Evolutionary conservation across 92 coral and sea anemone genomes (phyloP).

Genomic region (Chrysogorgia sp.): DNA sequence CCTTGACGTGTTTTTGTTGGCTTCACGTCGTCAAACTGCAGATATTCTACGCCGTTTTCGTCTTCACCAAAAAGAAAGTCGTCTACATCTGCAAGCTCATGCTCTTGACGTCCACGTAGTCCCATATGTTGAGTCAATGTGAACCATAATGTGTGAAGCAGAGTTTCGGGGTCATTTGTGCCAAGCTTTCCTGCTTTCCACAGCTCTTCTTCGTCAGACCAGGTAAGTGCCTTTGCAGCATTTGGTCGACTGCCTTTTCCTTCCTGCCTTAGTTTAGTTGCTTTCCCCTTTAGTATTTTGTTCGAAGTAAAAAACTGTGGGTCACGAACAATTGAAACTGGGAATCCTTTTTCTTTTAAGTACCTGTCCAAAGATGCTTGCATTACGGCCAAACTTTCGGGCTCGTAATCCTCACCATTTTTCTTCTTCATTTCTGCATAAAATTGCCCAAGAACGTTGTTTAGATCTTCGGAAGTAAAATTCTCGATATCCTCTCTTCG

Average conservation of each 20-base stretch:
- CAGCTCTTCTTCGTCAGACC: constrained; percentile 31
- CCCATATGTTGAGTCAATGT: constrained; percentile 43
- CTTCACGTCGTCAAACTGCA: too few relatives aligned
- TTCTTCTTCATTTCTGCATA: constrained; percentile 29
- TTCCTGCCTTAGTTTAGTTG: too few relatives aligned
- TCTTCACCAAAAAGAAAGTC: too few relatives aligned
- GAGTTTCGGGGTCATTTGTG: too few relatives aligned
- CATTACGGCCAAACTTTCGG: constrained; percentile 44
- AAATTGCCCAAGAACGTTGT: constrained; percentile 25
- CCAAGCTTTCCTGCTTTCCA: constrained; percentile 49
- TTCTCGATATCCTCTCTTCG: constrained; percentile 30
- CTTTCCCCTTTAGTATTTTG: too few relatives aligned
- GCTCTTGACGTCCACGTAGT: neutral
- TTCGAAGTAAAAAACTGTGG: too few relatives aligned
- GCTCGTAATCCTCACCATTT: constrained; percentile 43
- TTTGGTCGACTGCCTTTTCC: too few relatives aligned
- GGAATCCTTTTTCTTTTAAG: constrained; percentile 40
- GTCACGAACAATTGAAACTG: constrained; percentile 38
- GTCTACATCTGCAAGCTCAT: neutral
- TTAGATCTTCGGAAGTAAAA: constrained; percentile 22
- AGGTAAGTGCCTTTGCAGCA: too few relatives aligned
- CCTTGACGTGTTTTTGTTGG: too few relatives aligned
- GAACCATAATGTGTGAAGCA: too few relatives aligned
- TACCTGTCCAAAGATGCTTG: constrained; percentile 30
- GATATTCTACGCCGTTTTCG: too few relatives aligned